Conservation (phyloP, 2,797 vertebrate species). For the Anisognathus igniventris region DNA sequence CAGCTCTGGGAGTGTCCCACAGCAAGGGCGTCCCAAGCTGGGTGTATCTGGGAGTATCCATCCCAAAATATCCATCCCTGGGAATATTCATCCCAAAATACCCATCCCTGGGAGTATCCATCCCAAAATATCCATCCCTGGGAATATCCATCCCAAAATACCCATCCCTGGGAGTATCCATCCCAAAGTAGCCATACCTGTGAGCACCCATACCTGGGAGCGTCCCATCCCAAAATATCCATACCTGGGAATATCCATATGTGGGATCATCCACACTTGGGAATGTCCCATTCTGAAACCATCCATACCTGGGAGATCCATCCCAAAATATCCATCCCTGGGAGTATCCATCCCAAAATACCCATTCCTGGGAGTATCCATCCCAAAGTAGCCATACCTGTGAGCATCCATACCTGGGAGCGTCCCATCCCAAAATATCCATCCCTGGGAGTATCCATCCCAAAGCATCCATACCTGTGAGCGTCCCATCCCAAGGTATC, state of each 20-base stretch:
- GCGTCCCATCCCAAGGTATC: too few relatives aligned
- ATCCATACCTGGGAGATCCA: too few relatives aligned
- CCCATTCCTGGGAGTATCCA: background rate
- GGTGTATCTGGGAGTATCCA: background rate
- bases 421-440: too few relatives aligned
- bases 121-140: too few relatives aligned
- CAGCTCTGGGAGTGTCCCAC: background rate
- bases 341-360: background rate
- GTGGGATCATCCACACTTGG: background rate
- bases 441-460: too few relatives aligned
- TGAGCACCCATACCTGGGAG: too few relatives aligned
- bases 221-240: background rate
- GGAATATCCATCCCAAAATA: too few relatives aligned
- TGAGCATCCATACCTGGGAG: background rate
- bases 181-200: background rate
- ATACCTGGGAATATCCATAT: accelerated
- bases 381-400: too few relatives aligned
- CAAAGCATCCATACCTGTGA: background rate
- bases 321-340: background rate
- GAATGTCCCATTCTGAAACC: background rate
- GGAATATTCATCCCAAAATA: accelerated
- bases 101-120: background rate
- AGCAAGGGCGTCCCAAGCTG: accelerated
- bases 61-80: background rate
- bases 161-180: too few relatives aligned